Evolutionary conservation across 2,888 invertebrate genomes (phyloP), one percentile per base, ranked within the genome.

Genomic region (Drosophila kambysellisi): DNA sequence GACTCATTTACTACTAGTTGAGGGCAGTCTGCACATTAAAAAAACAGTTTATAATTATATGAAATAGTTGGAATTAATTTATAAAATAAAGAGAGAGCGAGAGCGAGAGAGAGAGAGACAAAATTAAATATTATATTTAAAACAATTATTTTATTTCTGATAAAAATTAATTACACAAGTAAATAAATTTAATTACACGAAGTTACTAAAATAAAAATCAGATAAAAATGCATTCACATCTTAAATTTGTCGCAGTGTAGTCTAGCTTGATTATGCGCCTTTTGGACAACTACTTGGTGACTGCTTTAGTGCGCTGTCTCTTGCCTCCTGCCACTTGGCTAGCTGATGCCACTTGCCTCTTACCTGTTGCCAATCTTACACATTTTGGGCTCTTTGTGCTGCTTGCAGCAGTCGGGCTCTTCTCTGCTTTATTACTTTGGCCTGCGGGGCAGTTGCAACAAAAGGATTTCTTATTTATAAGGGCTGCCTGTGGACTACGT

Each of bases 351-450:
- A 46, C 25, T 25, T 20, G 17, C 57, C 66, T 46, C 54, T 58
- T 46, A 57, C 77, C 57, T 65, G 68, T 62, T 73, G 67, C 69
- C 39, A 58, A 32, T 48, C 50, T 30, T 20, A n/a, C 51, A 57
- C 33, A 59, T 20, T 73, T 66, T 51, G 39, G 52, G 35, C 29
- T 57, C 70, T 66, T 74, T 78, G 66, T 66, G 54, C 50, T 15
- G 51, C 30, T 25, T n/a, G 57, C 30, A 46, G 25, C 43, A 48
- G 68, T 11, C 25, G 11, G 37, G 33, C 54, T 50, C 25, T 15
- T 48, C 60, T 52, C 50, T 77, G 79, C 62, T 63, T 77, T 79
- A 79, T 77, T 77, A 77, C 79, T 79, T 79, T 77, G 75, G 70
- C 75, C 76, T 69, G 61, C 69, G 74, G 46, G 79, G 64, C 76